Conservation (phyloP, 2,888 invertebrate species). For the Byasa hedistus region DNA sequence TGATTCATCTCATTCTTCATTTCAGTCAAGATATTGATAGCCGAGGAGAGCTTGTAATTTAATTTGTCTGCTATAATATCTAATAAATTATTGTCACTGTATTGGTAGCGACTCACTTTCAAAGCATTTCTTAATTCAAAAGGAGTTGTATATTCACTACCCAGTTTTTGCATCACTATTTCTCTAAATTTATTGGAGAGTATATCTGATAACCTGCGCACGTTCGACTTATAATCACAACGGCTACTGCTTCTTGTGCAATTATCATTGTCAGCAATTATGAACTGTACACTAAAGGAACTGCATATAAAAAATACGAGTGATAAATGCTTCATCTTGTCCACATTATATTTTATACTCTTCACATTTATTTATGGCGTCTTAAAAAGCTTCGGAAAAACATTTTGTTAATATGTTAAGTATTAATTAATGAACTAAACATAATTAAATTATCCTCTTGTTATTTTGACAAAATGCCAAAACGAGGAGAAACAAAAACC, state of each 20-base stretch:
- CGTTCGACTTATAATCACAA: conserved; percentile 63
- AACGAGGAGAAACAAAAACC: conserved; percentile 1
- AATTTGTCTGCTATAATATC: conserved; percentile 63
- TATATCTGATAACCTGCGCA: conserved; percentile 59
- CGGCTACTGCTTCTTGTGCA: conserved; percentile 60
- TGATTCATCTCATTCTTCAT: conserved; percentile 63
- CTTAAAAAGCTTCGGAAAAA: neutral
- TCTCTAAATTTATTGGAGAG: conserved; percentile 64
- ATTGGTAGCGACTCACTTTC: conserved; percentile 61
- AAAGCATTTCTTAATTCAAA: conserved; percentile 64
- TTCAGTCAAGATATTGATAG: conserved; percentile 61
- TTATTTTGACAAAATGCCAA: conserved; percentile 11
- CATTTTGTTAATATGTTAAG: conserved; percentile 16
- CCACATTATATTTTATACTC: conserved; percentile 32
- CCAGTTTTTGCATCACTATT: conserved; percentile 65
- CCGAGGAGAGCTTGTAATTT: conserved; percentile 63
- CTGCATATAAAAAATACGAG: conserved; percentile 58
- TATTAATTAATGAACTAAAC: conserved; percentile 9
- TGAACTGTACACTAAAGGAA: conserved; percentile 47
- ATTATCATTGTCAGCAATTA: conserved; percentile 61
- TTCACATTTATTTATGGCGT: conserved; percentile 36
- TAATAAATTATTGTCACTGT: conserved; percentile 58
- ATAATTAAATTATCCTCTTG: conserved; percentile 5
- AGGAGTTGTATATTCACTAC: conserved; percentile 65
- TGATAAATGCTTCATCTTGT: conserved; percentile 69